Conservation (phyloP, 1,140 invertebrate genomes). For the Drosophila bocki region DNA sequence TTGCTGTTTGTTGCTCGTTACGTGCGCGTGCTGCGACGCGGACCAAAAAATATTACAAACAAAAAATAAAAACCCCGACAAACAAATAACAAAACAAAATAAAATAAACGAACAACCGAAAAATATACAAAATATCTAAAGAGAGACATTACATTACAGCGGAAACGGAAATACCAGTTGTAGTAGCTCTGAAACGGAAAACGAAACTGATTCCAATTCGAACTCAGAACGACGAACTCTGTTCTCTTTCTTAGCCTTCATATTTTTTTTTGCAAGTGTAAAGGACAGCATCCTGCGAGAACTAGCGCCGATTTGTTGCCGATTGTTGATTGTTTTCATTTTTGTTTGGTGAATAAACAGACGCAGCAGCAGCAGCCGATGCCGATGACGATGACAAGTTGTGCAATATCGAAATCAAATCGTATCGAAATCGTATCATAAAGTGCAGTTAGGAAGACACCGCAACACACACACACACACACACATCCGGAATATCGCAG, state of each 20-base stretch:
- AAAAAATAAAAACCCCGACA: neutral
- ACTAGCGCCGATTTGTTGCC: slow-evolving; percentile 4
- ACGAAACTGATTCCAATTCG: neutral
- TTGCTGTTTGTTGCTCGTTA: slow-evolving; percentile 85
- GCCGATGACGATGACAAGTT: slow-evolving; percentile 25
- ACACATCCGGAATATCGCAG: neutral
- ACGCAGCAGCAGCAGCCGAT: neutral
- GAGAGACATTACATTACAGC: neutral
- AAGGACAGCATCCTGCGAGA: slow-evolving; percentile 17
- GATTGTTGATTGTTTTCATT: slow-evolving; percentile 49
- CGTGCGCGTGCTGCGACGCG: slow-evolving; percentile 83
- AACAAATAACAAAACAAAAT: neutral
- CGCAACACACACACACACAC: neutral
- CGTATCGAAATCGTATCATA: slow-evolving; percentile 7
- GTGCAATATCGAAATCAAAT: slow-evolving; percentile 38
- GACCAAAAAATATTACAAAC: slow-evolving; percentile 34
- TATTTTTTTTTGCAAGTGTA: slow-evolving; percentile 32
- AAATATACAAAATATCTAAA: slow-evolving; percentile 3
- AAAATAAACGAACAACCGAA: slow-evolving; percentile 11
- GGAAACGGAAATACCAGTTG: slow-evolving; percentile 9
- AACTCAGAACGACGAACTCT: slow-evolving; percentile 4
- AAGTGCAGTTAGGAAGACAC: slow-evolving; percentile 15
- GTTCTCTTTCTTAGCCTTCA: neutral
- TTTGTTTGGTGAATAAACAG: slow-evolving; percentile 36
- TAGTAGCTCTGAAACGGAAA: slow-evolving; percentile 14